Conservation (phyloP, 2,113 vertebrate species). For the Canis aureus region DNA sequence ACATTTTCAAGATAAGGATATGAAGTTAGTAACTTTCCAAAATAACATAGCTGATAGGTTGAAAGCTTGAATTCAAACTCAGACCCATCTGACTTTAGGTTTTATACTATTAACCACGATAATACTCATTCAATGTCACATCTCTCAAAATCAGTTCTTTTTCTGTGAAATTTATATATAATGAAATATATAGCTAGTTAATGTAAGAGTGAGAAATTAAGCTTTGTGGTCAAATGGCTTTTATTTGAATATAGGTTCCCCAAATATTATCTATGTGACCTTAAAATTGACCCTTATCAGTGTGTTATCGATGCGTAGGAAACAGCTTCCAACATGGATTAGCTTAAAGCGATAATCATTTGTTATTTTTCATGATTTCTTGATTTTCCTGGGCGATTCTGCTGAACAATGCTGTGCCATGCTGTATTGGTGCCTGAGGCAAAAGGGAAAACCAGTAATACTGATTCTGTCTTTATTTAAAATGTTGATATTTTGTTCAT, state of each 20-base stretch:
- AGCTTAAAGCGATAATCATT: not conserved
- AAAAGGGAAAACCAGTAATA: not conserved
- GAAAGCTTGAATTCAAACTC: not conserved
- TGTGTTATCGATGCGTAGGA: not conserved
- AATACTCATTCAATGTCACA: not conserved
- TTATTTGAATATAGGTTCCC: not conserved
- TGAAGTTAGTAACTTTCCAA: not conserved
- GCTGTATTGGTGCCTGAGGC: not conserved
- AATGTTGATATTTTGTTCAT: not conserved
- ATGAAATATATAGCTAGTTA: not conserved
- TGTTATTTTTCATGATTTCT: not conserved
- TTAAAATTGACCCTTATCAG: constrained; percentile 5
- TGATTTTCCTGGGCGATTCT: not conserved
- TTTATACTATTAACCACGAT: not conserved
- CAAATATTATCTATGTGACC: not conserved
- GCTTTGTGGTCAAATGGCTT: not conserved
- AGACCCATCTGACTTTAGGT: not conserved
- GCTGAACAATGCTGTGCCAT: not conserved
- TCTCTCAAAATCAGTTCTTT: not conserved
- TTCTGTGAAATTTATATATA: not conserved
- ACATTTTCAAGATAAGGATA: not conserved
- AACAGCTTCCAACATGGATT: not conserved
- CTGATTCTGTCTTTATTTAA: not conserved
- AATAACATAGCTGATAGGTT: not conserved
- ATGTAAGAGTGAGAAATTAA: not conserved